Evolutionary conservation across 2,113 vertebrate genomes (phyloP), one percentile per base, ranked within the genome.

Genomic region (Chamaetylas fuelleborni): DNA sequence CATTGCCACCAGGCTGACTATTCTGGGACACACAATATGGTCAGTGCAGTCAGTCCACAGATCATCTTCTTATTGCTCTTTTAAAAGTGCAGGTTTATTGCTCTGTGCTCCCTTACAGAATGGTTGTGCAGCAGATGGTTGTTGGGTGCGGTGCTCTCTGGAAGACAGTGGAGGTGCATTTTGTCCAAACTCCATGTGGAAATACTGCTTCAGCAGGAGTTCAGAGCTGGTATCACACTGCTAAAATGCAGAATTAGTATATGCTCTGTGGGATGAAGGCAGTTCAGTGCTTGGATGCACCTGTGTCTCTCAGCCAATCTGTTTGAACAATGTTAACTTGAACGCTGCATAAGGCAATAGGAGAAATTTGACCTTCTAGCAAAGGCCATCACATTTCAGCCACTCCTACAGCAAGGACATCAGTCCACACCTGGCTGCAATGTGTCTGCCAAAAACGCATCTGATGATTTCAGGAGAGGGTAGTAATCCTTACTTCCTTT

Each of bases 291-390:
- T 77, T 50, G 33, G 60, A 74, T 48, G 36, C 12, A 28, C 29
- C 43, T 57, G 5, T 12, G 8, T 40, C 57, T 76, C 57, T 80
- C 17, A 36, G 62, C 33, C 0, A 5, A 31, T 20, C 26, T 4
- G n/a, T n/a, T n/a, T n/a, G 38, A 93, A 71, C 19, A 34, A 12
- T 3, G 18, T 17, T 60, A 58, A 29, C 65, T 33, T 67, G 57
- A 87, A 72, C 70, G 43, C 57, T 76, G 70, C 57, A 16, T 19
- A 81, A 58, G 20, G 19, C 64, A 38, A 62, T 42, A 47, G 24
- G 16, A 83, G 60, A 96, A 78, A 72, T 89, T 13, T 43, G 64
- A 79, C 54, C 45, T 79, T 40, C 66, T 48, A 86, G 31, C 54
- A 78, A 64, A 95, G 71, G n/a, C 70, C 2, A 0, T 36, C 36